Conservation (phyloP, 2,888 invertebrate species). For the Aspidapion aeneum region DNA sequence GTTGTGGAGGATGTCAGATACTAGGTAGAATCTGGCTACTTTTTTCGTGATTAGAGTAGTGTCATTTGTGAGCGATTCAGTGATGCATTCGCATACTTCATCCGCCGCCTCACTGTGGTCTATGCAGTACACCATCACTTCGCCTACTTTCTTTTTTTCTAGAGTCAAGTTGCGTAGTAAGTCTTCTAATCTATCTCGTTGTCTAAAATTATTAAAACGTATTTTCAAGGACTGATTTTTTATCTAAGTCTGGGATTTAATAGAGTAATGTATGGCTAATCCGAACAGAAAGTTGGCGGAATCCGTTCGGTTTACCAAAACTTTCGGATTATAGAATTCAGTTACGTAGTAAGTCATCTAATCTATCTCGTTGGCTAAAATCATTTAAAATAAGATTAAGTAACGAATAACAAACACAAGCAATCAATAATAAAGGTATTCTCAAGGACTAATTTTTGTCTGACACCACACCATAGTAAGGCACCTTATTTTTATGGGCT, state of each 20-base stretch:
- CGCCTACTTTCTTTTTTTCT: slow-evolving; percentile 78
- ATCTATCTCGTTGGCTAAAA: slow-evolving; percentile 80
- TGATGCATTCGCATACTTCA: slow-evolving; percentile 90
- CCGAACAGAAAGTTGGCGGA: no score
- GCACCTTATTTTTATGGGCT: no score
- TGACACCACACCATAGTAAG: no score
- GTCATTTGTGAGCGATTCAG: slow-evolving; percentile 77
- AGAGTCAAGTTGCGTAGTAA: slow-evolving; percentile 82
- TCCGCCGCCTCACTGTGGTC: slow-evolving; percentile 97
- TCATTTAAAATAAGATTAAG: slow-evolving; percentile 9
- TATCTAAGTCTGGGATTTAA: not conserved
- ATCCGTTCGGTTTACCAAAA: no score
- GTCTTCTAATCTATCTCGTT: slow-evolving; percentile 91
- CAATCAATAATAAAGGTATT: no score
- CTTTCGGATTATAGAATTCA: slow-evolving; percentile 53
- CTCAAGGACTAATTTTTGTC: no score
- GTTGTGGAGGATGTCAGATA: slow-evolving; percentile 96
- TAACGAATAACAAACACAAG: no score
- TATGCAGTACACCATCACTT: slow-evolving; percentile 98
- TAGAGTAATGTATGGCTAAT: no score
- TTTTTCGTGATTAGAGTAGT: slow-evolving; percentile 82
- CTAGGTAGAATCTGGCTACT: slow-evolving; percentile 88
- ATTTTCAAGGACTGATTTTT: slow-evolving; percentile 8
- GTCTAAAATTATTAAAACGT: slow-evolving; percentile 52
- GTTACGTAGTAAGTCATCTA: slow-evolving; percentile 87